Evolutionary conservation across 2,888 invertebrate species (phyloP).

Genomic region (Cantharis rustica): DNA sequence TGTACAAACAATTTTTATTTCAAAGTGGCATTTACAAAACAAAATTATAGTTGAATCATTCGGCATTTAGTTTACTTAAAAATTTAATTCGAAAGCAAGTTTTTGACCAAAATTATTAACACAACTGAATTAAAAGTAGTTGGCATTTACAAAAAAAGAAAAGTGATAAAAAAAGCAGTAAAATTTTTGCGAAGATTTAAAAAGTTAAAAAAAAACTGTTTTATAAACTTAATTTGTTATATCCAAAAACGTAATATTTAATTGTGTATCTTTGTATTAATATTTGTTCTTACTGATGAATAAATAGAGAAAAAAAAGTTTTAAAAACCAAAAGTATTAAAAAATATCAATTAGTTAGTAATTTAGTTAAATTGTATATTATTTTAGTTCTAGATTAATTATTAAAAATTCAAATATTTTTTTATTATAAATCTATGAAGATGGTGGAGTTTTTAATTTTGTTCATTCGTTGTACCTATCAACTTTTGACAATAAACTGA

Average conservation of each 20-base stretch:
- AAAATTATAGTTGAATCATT: neutral
- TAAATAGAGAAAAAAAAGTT: conserved; percentile 4
- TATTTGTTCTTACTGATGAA: neutral
- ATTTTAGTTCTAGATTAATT: conserved; percentile 5
- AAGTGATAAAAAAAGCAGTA: neutral
- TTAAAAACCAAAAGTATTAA: conserved; percentile 6
- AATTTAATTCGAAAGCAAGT: neutral
- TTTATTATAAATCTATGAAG: neutral
- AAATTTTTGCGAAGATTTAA: neutral
- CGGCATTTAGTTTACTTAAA: conserved; percentile 1
- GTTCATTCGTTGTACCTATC: neutral
- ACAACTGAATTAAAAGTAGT: neutral
- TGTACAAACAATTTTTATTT: neutral
- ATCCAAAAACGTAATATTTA: neutral
- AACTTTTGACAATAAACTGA: conserved; percentile 15
- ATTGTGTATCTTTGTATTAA: neutral
- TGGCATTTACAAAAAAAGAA: neutral
- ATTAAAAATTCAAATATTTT: conserved; percentile 11
- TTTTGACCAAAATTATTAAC: neutral
- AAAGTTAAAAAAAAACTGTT: neutral
- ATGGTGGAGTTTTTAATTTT: conserved; percentile 14
- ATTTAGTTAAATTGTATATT: neutral
- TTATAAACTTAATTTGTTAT: neutral
- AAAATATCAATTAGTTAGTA: neutral
- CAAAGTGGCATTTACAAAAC: neutral